These are phyloP conservation scores for Ceratotherium simum DNA, from an alignment of 2,113 vertebrate species.

Conservation along the genomic window DNA sequence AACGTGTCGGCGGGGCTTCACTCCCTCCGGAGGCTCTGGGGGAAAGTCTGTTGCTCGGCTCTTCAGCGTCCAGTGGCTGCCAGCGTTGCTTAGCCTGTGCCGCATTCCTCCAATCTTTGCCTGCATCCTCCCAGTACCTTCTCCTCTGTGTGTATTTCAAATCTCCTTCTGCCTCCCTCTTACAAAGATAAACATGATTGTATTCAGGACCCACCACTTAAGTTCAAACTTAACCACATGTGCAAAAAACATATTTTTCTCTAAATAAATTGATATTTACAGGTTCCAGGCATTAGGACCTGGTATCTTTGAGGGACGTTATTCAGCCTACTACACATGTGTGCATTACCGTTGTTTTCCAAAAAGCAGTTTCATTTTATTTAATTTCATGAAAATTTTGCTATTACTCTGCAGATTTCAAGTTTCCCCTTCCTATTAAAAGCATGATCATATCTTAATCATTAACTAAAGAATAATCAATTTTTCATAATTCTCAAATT, in stretches of 20 bases:
- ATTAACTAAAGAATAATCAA: background rate
- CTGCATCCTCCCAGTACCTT: background rate
- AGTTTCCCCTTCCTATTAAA: background rate
- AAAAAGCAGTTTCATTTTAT: background rate
- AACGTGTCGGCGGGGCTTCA: background rate
- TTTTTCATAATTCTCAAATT: background rate
- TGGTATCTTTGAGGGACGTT: background rate
- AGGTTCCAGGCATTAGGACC: accelerated
- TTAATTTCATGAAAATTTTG: background rate
- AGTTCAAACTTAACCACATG: background rate
- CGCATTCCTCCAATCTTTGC: background rate
- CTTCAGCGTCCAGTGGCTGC: accelerated
- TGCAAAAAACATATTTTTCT: background rate
- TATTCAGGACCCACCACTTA: background rate
- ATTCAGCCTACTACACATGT: background rate
- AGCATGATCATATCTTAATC: background rate
- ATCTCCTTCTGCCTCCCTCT: background rate
- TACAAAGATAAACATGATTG: background rate
- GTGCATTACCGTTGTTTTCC: background rate
- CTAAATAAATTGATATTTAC: background rate
- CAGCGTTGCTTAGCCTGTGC: background rate
- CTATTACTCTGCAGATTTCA: background rate
- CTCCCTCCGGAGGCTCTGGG: background rate
- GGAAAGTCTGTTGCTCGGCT: accelerated
- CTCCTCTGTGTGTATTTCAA: background rate